These are phyloP conservation scores for Drosophila diplacantha DNA, from an alignment of 2,888 invertebrate species.

Conservation along the genomic window DNA sequence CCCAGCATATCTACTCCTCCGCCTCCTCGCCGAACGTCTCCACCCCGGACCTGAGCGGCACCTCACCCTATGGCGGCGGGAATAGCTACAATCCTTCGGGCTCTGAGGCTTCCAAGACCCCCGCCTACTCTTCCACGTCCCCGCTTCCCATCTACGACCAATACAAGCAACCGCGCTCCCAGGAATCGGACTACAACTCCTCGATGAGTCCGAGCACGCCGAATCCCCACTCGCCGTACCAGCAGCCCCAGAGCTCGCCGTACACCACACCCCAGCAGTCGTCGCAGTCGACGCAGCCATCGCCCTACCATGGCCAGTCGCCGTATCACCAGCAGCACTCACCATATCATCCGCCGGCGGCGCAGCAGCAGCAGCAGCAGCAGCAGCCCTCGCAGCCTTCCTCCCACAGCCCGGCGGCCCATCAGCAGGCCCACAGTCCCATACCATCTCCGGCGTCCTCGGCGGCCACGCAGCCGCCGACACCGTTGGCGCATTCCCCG, in stretches of 20 bases:
- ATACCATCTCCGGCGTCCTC: conserved; percentile 75
- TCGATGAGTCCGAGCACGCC: conserved; percentile 80
- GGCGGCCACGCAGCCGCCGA: conserved; percentile 73
- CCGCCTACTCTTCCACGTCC: conserved; percentile 76
- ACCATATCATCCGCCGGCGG: conserved; percentile 55
- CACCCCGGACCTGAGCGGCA: conserved; percentile 77
- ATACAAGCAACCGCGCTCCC: conserved; percentile 79
- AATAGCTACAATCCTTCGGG: conserved; percentile 77
- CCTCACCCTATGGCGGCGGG: conserved; percentile 75
- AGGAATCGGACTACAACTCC: conserved; percentile 80
- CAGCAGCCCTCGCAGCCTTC: conserved; percentile 41
- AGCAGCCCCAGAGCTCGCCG: conserved; percentile 79
- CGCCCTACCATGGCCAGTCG: conserved; percentile 77
- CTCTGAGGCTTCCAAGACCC: conserved; percentile 76
- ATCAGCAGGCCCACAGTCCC: conserved; percentile 70
- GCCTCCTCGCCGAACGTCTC: conserved; percentile 80
- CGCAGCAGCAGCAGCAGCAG: conserved; percentile 46
- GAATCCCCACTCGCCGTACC: conserved; percentile 80
- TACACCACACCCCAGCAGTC: conserved; percentile 74
- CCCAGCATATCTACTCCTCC: conserved; percentile 81
- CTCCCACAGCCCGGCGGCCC: conserved; percentile 64
- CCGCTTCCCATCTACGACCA: conserved; percentile 80
- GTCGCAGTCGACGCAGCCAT: conserved; percentile 64
- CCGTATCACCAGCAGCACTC: conserved; percentile 73
- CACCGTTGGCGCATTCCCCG: conserved; percentile 72